Conservation (phyloP, 2,797 vertebrate species). For the Pseudomugil tenellus region DNA sequence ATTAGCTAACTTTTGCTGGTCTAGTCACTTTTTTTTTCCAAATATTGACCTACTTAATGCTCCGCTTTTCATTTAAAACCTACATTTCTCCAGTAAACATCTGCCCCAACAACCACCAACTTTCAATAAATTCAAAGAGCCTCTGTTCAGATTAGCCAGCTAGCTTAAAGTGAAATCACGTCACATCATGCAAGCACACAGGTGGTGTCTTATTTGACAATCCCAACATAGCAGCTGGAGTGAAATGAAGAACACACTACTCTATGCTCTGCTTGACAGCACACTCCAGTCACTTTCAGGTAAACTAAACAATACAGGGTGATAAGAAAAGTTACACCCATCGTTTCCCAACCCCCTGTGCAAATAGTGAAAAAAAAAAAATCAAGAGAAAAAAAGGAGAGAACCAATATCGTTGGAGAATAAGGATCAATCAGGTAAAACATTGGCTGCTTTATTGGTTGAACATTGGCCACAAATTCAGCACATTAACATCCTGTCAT, state of each 20-base stretch:
- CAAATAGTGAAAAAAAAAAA: slow-evolving; percentile 40
- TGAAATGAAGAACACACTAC: slow-evolving; percentile 6
- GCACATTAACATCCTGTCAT: slow-evolving; percentile 1
- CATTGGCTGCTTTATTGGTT: not conserved
- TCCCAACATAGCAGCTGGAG: slow-evolving; percentile 35
- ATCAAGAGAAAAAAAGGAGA: not conserved
- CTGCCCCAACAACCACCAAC: not conserved
- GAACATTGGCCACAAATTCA: slow-evolving; percentile 1
- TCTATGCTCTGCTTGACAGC: slow-evolving; percentile 1
- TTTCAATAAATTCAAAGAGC: slow-evolving; percentile 10
- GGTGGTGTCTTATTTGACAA: slow-evolving; percentile 32
- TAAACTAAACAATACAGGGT: slow-evolving; percentile 32
- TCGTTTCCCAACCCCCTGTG: slow-evolving; percentile 20
- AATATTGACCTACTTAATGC: not conserved
- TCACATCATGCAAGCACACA: slow-evolving; percentile 3
- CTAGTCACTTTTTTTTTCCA: not conserved
- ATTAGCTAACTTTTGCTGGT: not conserved
- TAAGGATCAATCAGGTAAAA: not conserved
- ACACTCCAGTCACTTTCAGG: slow-evolving; percentile 37
- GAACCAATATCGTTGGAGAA: not conserved
- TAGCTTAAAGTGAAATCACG: not conserved
- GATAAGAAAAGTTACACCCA: slow-evolving; percentile 56
- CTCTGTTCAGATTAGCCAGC: not conserved
- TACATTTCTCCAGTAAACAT: not conserved
- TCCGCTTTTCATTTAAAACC: not conserved